Evolutionary conservation across 2,888 invertebrate genomes (phyloP).

Genomic region (Diaprepes abbreviatus): DNA sequence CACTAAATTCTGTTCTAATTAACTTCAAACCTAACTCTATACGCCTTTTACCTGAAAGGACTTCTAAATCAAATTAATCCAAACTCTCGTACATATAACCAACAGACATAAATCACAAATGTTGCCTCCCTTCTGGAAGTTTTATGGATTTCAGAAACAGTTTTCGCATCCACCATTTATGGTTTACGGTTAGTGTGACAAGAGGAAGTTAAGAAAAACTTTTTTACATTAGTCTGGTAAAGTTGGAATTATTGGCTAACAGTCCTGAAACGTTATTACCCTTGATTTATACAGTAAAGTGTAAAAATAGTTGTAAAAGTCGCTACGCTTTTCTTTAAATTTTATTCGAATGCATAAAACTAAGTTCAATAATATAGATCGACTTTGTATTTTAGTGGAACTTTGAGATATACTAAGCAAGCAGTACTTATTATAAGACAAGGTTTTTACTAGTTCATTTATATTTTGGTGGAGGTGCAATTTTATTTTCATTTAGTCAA

Average conservation of each 20-base stretch:
- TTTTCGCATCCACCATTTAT: slow-evolving; percentile 9
- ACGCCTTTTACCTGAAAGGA: slow-evolving; percentile 19
- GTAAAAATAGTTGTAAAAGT: too few species aligned
- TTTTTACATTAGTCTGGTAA: not conserved
- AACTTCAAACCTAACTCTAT: slow-evolving; percentile 5
- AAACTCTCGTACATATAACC: slow-evolving; percentile 25
- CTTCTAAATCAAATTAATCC: slow-evolving; percentile 28
- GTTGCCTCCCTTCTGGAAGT: slow-evolving; percentile 17
- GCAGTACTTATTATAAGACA: too few species aligned
- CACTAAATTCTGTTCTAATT: slow-evolving; percentile 4
- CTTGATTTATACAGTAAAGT: too few species aligned
- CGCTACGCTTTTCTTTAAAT: too few species aligned
- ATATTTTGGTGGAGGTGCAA: too few species aligned
- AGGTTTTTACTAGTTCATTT: too few species aligned
- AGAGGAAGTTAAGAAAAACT: slow-evolving; percentile 13
- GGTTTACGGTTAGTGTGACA: slow-evolving; percentile 9
- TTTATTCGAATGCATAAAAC: too few species aligned
- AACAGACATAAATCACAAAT: slow-evolving; percentile 30
- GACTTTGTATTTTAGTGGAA: too few species aligned
- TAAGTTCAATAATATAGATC: too few species aligned
- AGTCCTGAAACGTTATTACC: too few species aligned
- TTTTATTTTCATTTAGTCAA: too few species aligned
- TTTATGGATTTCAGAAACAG: slow-evolving; percentile 31
- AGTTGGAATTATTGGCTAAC: not conserved
- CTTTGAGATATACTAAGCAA: too few species aligned